Conservation (phyloP, 2,113 vertebrate genomes). For the Oreocharis arfaki region DNA sequence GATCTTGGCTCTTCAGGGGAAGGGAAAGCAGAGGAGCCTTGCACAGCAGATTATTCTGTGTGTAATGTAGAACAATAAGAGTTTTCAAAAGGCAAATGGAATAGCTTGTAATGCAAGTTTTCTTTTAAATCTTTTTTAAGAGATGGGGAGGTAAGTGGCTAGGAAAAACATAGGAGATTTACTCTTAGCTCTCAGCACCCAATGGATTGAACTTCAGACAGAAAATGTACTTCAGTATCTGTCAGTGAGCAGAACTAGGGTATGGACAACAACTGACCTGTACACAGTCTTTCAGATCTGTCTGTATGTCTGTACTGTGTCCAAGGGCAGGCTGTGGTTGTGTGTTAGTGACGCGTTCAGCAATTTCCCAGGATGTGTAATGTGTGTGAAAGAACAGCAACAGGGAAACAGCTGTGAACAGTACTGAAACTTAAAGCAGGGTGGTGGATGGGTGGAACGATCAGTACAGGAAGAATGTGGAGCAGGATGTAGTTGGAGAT, state of each 20-base stretch:
- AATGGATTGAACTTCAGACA: neutral
- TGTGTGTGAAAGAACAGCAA: neutral
- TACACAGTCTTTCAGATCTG: neutral
- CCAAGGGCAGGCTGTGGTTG: neutral
- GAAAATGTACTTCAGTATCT: neutral
- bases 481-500: neutral
- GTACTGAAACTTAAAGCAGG: neutral
- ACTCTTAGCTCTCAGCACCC: neutral
- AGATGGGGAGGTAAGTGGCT: neutral
- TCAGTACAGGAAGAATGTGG: neutral
- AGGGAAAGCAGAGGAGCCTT: neutral
- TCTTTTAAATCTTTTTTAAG: neutral
- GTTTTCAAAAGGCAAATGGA: neutral
- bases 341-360: neutral
- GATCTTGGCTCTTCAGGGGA: neutral
- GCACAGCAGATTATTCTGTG: neutral
- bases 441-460: neutral
- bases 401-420: neutral
- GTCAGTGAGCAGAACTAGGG: neutral
- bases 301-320: neutral
- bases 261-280: neutral
- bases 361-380: neutral
- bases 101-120: neutral
- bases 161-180: neutral
- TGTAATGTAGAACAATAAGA: neutral